phyloP scores from a whole-genome alignment of 2,888 invertebrate genomes.

The Caenorhabditis wallacei region DNA sequence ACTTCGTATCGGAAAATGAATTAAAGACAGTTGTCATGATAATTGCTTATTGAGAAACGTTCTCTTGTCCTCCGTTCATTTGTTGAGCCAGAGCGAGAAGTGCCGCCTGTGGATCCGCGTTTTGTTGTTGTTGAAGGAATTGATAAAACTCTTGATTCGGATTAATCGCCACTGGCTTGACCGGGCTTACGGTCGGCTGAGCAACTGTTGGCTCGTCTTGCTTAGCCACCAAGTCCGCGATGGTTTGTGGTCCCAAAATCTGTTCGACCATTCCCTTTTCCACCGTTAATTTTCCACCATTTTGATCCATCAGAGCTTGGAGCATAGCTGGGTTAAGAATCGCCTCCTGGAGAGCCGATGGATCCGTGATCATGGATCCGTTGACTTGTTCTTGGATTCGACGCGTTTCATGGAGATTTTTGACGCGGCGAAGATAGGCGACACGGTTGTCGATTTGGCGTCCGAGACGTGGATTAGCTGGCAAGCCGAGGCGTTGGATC shows the following conservation, averaged over 20 bases:
- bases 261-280: slow-evolving; percentile 46
- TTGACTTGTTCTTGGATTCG: slow-evolving; percentile 52
- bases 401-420: slow-evolving; percentile 70
- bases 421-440: slow-evolving; percentile 73
- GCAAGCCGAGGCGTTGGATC: slow-evolving; percentile 70
- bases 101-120: background rate
- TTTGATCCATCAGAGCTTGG: slow-evolving; percentile 49
- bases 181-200: background rate
- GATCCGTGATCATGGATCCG: slow-evolving; percentile 2
- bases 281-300: slow-evolving; percentile 47
- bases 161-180: background rate
- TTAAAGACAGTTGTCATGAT: no score
- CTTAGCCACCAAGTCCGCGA: slow-evolving; percentile 16
- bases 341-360: background rate
- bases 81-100: no score
- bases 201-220: background rate
- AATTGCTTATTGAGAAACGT: no score
- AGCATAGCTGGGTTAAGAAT: slow-evolving; percentile 33
- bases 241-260: slow-evolving; percentile 15
- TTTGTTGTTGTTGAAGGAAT: slow-evolving; percentile 20
- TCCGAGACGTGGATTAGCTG: slow-evolving; percentile 71
- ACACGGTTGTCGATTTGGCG: slow-evolving; percentile 76
- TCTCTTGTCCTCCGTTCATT: no score
- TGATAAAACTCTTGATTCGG: slow-evolving; percentile 17
- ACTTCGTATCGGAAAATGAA: no score